A percentile compares a stretch with the other conserved stretches of the same genome.
These are phyloP conservation scores for Loripinus fragilis DNA, from an alignment of 2,888 invertebrate genomes.

Conservation along the genomic window DNA sequence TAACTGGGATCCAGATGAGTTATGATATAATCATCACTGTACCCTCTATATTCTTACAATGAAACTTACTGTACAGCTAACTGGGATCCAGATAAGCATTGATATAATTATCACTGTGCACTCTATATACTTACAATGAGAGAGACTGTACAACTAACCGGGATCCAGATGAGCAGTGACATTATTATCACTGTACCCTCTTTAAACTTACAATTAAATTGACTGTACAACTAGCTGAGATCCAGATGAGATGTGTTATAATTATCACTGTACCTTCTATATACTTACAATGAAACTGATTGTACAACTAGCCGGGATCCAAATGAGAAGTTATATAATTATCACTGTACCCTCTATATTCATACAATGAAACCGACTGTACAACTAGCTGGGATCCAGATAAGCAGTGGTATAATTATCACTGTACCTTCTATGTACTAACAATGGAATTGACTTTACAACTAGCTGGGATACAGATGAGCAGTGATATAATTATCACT, in stretches of 20 bases:
- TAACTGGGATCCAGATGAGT: too few species aligned
- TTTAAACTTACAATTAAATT: constrained; percentile 88
- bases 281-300: constrained; percentile 88
- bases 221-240: constrained; percentile 94
- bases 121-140: constrained; percentile 89
- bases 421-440: constrained; percentile 78
- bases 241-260: constrained; percentile 95
- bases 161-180: constrained; percentile 97
- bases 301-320: constrained; percentile 97
- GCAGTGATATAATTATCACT: constrained; percentile 89
- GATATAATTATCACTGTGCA: too few species aligned
- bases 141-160: constrained; percentile 91
- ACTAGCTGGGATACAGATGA: constrained; percentile 97
- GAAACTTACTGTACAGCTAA: too few species aligned
- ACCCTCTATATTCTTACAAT: too few species aligned
- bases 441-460: constrained; percentile 90
- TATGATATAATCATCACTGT: too few species aligned
- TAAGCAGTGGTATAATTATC: constrained; percentile 89
- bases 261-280: constrained; percentile 72
- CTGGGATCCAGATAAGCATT: too few species aligned
- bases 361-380: constrained; percentile 89
- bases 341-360: constrained; percentile 78
- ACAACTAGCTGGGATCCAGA: constrained; percentile 98
- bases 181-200: constrained; percentile 82
- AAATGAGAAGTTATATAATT: constrained; percentile 91